Evolutionary conservation across 2,113 vertebrate genomes (phyloP).

Genomic region (Urocolius indicus): DNA sequence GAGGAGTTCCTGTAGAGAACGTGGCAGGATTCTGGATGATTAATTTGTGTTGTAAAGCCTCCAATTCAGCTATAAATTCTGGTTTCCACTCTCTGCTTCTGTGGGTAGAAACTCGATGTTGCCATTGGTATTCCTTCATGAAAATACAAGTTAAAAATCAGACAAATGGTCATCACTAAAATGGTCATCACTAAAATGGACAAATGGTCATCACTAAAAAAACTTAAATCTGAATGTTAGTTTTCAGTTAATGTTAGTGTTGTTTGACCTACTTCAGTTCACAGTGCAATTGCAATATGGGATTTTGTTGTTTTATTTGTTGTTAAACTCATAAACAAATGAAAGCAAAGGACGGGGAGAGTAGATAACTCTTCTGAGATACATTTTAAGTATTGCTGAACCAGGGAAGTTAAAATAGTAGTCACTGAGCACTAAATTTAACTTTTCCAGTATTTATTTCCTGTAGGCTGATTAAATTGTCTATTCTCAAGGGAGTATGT

Average conservation of each 20-base stretch:
- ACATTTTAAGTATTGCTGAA: conserved; percentile 25
- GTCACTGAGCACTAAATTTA: conserved; percentile 20
- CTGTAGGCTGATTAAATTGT: conserved; percentile 49
- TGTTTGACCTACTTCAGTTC: background rate
- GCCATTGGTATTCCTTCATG: background rate
- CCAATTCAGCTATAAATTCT: background rate
- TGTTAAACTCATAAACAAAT: conserved; percentile 1
- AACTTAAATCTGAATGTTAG: background rate
- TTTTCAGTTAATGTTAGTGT: background rate
- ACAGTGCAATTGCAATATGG: background rate
- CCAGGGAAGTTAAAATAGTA: conserved; percentile 5
- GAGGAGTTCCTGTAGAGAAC: background rate
- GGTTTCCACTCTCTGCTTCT: background rate
- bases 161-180: background rate
- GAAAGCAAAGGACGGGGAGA: background rate
- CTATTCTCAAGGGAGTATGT: background rate
- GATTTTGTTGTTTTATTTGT: conserved; percentile 11
- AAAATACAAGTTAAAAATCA: background rate
- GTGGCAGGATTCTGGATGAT: background rate
- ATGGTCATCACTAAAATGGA: too few species aligned
- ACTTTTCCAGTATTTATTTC: conserved; percentile 23
- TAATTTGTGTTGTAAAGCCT: background rate
- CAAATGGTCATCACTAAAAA: background rate
- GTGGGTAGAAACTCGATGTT: background rate
- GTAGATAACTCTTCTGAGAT: conserved; percentile 4